These are phyloP conservation scores for Mythimna loreyi DNA, from an alignment of 2,888 invertebrate species.

Conservation along the genomic window DNA sequence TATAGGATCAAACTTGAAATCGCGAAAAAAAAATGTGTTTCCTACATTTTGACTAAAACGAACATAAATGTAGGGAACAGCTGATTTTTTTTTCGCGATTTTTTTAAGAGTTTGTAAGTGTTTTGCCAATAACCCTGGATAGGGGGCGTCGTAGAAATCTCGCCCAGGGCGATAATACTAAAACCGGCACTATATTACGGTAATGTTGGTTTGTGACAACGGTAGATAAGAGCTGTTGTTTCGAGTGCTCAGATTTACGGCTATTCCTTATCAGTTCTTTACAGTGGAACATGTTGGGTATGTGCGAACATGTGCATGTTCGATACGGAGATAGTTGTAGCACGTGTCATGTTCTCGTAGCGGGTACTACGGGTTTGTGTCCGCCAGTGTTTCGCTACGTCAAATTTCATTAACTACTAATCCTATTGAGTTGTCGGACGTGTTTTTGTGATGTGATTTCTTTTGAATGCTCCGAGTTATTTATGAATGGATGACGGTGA, in stretches of 20 bases:
- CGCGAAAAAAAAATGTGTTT: too few species aligned
- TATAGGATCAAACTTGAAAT: too few species aligned
- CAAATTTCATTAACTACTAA: conserved; percentile 37
- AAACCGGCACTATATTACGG: too few species aligned
- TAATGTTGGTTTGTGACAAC: conserved; percentile 49
- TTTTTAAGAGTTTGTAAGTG: too few species aligned
- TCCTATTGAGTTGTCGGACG: conserved; percentile 21
- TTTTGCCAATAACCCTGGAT: too few species aligned
- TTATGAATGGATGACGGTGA: conserved; percentile 2
- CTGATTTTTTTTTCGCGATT: too few species aligned
- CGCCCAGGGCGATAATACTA: too few species aligned
- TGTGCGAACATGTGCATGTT: conserved; percentile 57
- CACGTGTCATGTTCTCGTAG: conserved; percentile 39
- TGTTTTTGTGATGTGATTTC: conserved; percentile 20
- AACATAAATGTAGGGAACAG: too few species aligned
- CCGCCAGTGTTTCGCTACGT: conserved; percentile 27
- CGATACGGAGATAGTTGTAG: conserved; percentile 40
- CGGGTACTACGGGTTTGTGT: conserved; percentile 19
- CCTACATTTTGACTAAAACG: too few species aligned
- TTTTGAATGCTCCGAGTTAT: conserved; percentile 13
- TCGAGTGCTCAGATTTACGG: conserved; percentile 65
- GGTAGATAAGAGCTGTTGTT: conserved; percentile 55
- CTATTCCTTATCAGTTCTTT: conserved; percentile 63
- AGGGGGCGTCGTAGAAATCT: too few species aligned
- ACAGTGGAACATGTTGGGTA: conserved; percentile 51